Conservation (phyloP, 2,797 vertebrate genomes). For the Okamejei kenojei region DNA sequence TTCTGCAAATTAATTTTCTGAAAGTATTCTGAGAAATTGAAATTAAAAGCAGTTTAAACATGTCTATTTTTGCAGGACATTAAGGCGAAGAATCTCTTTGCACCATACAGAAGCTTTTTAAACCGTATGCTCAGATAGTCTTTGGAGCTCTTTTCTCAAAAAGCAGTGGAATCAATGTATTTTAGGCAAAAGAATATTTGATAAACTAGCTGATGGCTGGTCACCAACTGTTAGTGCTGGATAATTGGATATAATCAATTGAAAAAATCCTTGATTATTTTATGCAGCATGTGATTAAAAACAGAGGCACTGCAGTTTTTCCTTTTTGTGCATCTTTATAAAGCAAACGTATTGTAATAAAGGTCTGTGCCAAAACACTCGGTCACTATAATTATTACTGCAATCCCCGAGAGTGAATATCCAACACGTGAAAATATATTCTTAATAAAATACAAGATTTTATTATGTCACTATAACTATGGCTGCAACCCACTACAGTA, state of each 20-base stretch:
- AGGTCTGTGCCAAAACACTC: neutral
- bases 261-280: neutral
- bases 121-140: neutral
- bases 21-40: neutral
- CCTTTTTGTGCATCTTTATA: neutral
- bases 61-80: neutral
- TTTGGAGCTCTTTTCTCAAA: no score
- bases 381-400: neutral
- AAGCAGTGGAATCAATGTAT: no score
- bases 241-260: neutral
- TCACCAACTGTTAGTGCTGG: no score
- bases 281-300: neutral
- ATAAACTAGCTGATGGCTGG: no score
- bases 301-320: neutral
- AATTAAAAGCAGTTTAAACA: neutral
- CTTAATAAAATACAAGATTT: neutral
- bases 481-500: neutral
- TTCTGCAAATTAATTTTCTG: neutral
- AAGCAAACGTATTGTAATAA: neutral
- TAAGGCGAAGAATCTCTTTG: neutral
- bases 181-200: no score
- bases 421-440: neutral
- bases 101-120: neutral
- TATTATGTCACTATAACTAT: neutral
- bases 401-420: neutral